Percentiles rank a stretch among this genome's conserved stretches.
phyloP scores from a whole-genome alignment of 2,888 invertebrate genomes.

The Conomelus anceps region DNA sequence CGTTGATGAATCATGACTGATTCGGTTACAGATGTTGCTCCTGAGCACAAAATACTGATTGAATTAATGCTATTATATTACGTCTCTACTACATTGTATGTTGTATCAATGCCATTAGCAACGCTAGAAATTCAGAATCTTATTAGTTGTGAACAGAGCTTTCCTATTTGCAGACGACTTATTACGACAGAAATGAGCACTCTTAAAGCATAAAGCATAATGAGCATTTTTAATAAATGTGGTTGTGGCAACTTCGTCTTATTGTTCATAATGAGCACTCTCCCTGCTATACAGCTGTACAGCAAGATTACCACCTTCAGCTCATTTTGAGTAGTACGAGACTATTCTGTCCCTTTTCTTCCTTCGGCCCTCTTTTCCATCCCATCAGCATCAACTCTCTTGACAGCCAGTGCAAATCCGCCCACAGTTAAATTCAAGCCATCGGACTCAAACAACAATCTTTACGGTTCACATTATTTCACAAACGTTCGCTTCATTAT shows the following conservation, averaged over 20 bases:
- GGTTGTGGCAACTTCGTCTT: too few relatives aligned
- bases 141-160: background rate
- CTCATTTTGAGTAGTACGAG: background rate
- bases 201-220: too few relatives aligned
- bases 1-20: too few relatives aligned
- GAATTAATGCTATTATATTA: background rate
- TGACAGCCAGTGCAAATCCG: background rate
- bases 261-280: background rate
- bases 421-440: too few relatives aligned
- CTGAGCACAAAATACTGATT: background rate
- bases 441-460: background rate
- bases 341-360: background rate
- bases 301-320: background rate
- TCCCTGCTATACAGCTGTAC: background rate
- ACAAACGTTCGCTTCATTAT: too few relatives aligned
- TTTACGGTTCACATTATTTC: background rate
- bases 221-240: too few relatives aligned
- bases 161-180: background rate
- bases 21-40: too few relatives aligned
- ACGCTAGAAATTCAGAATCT: background rate
- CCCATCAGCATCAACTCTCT: too few relatives aligned
- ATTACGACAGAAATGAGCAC: too few relatives aligned
- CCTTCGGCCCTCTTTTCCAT: too few relatives aligned
- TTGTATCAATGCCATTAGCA: background rate
- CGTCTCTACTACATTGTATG: background rate